Conservation (phyloP, 2,113 vertebrate genomes). For the Sialia sialis region DNA sequence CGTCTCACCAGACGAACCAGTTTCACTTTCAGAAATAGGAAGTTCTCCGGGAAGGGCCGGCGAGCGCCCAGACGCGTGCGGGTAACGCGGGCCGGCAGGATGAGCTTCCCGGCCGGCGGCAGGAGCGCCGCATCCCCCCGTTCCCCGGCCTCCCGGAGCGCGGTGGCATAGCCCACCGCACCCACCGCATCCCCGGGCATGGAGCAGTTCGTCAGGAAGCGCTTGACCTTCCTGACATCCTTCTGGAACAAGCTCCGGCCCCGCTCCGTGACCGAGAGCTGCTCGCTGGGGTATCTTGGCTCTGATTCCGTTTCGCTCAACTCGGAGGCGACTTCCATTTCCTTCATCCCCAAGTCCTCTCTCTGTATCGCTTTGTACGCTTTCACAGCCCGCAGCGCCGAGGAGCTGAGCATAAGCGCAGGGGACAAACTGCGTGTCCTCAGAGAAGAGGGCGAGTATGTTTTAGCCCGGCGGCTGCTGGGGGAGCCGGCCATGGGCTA, state of each 20-base stretch:
- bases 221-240: conserved; percentile 75
- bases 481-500: conserved; percentile 80
- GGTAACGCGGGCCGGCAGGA: not conserved
- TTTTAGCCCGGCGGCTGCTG: conserved; percentile 82
- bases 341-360: conserved; percentile 53
- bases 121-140: not conserved
- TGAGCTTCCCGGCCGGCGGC: not conserved
- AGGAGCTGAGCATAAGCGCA: conserved; percentile 82
- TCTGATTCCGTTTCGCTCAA: conserved; percentile 26
- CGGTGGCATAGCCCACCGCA: not conserved
- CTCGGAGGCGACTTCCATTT: not conserved
- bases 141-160: accelerated
- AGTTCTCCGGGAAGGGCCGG: not conserved
- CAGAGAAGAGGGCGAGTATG: conserved; percentile 81
- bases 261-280: conserved; percentile 34
- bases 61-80: conserved; percentile 14
- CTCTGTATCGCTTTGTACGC: conserved; percentile 82
- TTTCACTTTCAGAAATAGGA: conserved; percentile 63
- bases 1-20: conserved; percentile 50
- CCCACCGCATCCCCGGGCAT: not conserved
- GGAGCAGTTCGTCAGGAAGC: conserved; percentile 85
- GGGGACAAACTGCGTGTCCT: conserved; percentile 87
- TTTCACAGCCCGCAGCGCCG: conserved; percentile 81
- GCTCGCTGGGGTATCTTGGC: conserved; percentile 15
- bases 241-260: conserved; percentile 92